Evolutionary conservation across 1,140 invertebrate genomes (phyloP).

Genomic region (Eulimnadia texana): DNA sequence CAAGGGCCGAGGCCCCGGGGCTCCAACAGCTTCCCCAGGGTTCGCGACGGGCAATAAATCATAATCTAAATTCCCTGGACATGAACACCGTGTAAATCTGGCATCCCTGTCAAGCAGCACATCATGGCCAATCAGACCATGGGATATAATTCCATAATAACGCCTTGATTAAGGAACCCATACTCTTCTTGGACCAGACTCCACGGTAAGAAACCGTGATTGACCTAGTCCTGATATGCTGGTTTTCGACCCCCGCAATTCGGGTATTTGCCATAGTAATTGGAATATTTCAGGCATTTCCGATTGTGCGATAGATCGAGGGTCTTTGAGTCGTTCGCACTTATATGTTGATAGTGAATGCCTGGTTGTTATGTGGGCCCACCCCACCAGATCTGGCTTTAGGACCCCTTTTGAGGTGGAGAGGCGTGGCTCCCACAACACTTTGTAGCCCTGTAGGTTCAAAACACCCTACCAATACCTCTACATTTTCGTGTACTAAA

Average conservation of each 20-base stretch:
- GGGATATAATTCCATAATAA: background rate
- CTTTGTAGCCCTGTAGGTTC: no score
- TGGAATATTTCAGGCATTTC: background rate
- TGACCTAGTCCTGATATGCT: background rate
- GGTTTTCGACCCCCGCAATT: background rate
- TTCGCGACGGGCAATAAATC: no score
- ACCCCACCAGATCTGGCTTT: no score
- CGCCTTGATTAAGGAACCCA: background rate
- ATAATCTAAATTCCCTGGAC: background rate
- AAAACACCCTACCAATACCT: no score
- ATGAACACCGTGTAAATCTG: background rate
- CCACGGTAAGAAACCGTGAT: background rate
- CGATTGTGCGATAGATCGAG: no score
- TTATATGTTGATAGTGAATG: no score
- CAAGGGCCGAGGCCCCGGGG: no score
- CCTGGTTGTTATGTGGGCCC: no score
- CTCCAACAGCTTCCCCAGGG: background rate
- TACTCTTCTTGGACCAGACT: background rate
- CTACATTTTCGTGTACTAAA: no score
- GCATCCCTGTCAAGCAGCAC: background rate
- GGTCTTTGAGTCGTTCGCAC: no score
- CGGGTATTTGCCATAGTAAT: background rate
- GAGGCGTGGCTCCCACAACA: no score
- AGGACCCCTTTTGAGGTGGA: no score
- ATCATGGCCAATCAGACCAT: background rate